Evolutionary conservation across 2,797 vertebrate genomes (phyloP).

Genomic region (Capromys pilorides): DNA sequence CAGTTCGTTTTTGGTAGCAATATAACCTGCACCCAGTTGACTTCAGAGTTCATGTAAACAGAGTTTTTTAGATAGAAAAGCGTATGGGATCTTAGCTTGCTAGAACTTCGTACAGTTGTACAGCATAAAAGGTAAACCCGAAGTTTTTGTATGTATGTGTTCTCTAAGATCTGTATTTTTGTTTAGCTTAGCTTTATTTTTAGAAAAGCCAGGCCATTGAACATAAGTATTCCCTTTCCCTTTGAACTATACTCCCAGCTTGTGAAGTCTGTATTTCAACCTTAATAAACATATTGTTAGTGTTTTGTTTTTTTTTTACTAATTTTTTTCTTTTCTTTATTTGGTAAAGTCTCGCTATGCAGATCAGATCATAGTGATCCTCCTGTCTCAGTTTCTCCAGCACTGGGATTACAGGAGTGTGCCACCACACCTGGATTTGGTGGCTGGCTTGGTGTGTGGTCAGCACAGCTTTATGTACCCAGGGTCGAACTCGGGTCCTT

Average conservation of each 20-base stretch:
- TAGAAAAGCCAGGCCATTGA: background rate
- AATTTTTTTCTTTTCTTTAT: too few species aligned
- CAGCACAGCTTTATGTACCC: too few species aligned
- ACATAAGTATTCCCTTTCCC: background rate
- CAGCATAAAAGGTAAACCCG: conserved; percentile 5
- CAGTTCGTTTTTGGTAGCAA: background rate
- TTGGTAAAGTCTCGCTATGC: too few species aligned
- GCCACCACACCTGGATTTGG: too few species aligned
- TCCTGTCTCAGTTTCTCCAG: too few species aligned
- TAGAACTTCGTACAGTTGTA: background rate
- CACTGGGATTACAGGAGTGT: too few species aligned
- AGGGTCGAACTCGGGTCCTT: too few species aligned
- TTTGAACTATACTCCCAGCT: background rate
- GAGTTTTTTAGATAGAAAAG: conserved; percentile 1
- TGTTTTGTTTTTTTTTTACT: background rate
- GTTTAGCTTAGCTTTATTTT: background rate
- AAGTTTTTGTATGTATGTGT: background rate
- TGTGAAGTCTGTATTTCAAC: background rate
- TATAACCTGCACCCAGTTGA: background rate
- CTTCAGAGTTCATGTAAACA: background rate
- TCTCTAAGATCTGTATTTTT: conserved; percentile 21
- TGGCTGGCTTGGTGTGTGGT: too few species aligned
- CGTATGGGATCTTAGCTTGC: background rate
- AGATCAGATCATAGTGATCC: too few species aligned
- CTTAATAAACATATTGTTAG: background rate